Base-by-base conservation (phyloP, 2,113 vertebrate genomes). In the Myiozetetes cayanensis region DNA sequence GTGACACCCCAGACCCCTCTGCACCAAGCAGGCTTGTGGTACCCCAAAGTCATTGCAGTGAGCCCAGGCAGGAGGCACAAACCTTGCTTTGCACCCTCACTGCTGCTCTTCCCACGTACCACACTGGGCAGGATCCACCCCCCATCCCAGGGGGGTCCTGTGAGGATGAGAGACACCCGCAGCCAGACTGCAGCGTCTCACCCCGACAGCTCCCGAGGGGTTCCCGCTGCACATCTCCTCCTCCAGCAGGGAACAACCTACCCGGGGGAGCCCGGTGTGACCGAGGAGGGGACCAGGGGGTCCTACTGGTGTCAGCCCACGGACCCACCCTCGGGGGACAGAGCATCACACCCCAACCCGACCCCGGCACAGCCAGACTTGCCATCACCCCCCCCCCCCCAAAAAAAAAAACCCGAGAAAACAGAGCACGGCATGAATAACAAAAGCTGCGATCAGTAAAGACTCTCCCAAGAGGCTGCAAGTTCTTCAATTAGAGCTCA, bases 401-500 rank as follows among this genome's bases (percentile, higher is more conserved):
- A 15, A 44, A 44, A 31, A 52, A 81, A 63, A 56, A 56, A 56
- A 20, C 20, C 85, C 93, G 24, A 28, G 88, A 89, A 94, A 96
- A 85, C 85, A 73, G 94, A 90, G 82, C 50, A 8, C 33, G 30
- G 83, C 76, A 47, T 79, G 89, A 90, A 94, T 93, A 94, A 94
- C 91, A 96, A 95, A 94, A 93, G 94, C 94, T 92, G 73, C 82
- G 82, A 93, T 96, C 96, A 95, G 95, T 94, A 89, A 96, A 94
- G 93, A 91, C 41, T 91, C 92, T 96, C 96, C 96, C 96, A 95
- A 81, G 93, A 95, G 97, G 96, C 94, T 44, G 92, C 91, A 94
- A 95, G 93, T 94, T 97, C 96, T 96, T 96, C 96, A 97, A 96
- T 97, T 97, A 97, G 96, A 97, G 95, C 92, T 88, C 93, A 75